Percentiles rank a stretch among this genome's conserved stretches.
These are phyloP conservation scores for Philereme vetulata DNA, from an alignment of 2,888 invertebrate species.

Conservation along the genomic window DNA sequence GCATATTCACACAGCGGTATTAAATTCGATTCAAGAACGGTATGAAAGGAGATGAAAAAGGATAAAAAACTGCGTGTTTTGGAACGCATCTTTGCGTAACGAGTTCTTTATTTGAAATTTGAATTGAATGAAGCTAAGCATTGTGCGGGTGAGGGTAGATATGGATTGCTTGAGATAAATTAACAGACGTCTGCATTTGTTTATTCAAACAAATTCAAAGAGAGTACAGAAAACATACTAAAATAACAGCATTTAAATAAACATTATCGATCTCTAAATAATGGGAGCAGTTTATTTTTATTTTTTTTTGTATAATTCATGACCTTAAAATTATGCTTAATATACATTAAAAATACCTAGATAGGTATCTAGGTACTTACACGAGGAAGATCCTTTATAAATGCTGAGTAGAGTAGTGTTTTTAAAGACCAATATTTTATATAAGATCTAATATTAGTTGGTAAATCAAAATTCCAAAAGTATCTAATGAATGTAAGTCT, in stretches of 20 bases:
- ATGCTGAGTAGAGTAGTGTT: too few species aligned
- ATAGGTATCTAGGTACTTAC: too few species aligned
- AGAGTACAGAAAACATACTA: not conserved
- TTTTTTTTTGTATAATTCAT: too few species aligned
- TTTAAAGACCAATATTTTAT: too few species aligned
- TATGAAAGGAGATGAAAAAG: constrained; percentile 60
- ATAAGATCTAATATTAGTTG: too few species aligned
- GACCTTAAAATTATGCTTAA: too few species aligned
- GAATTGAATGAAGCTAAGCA: constrained; percentile 59
- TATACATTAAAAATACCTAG: too few species aligned
- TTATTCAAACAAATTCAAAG: constrained; percentile 2
- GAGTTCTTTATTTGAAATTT: constrained; percentile 67
- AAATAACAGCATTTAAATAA: not conserved
- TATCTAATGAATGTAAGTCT: not conserved
- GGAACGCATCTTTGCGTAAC: constrained; percentile 75
- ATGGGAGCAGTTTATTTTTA: too few species aligned
- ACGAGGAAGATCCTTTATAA: too few species aligned
- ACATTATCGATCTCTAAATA: too few species aligned
- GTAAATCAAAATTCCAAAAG: too few species aligned
- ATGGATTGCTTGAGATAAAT: constrained; percentile 12
- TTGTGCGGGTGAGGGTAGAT: constrained; percentile 44
- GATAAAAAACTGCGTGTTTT: constrained; percentile 57
- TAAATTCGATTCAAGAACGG: constrained; percentile 58
- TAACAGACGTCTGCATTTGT: constrained; percentile 7
- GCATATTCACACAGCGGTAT: constrained; percentile 69